Percentiles rank a stretch among this genome's conserved stretches.
These are phyloP conservation scores for Clupea harengus DNA, from an alignment of 2,113 vertebrate species.

Conservation along the genomic window DNA sequence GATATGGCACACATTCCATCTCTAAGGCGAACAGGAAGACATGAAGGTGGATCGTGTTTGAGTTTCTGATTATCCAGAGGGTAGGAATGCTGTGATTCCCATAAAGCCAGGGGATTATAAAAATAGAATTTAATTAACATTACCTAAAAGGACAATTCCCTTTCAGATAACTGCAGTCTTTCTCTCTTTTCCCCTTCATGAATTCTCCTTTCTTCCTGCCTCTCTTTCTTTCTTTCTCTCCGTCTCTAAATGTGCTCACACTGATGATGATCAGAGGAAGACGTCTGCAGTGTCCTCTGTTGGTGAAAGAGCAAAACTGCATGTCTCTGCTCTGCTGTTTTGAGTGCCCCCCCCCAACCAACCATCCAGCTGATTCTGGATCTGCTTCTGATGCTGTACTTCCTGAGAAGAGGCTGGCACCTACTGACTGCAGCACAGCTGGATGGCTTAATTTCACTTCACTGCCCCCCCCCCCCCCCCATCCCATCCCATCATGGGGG, in stretches of 20 bases:
- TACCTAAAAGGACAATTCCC: not conserved
- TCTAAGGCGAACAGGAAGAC: conserved; percentile 5
- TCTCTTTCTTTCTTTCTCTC: not conserved
- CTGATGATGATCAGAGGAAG: not conserved
- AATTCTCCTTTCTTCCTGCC: not conserved
- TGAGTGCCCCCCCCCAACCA: not conserved
- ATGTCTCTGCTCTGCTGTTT: not conserved
- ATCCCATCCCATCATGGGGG: not conserved
- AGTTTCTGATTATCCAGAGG: not conserved
- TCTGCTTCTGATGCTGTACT: not conserved
- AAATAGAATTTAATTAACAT: not conserved
- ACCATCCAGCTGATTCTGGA: not conserved
- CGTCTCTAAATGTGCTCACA: not conserved
- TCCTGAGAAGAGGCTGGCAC: not conserved
- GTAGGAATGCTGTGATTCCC: not conserved
- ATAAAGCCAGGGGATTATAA: not conserved
- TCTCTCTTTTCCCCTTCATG: not conserved
- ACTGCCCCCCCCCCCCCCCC: not conserved
- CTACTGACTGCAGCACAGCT: not conserved
- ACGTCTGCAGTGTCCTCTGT: not conserved
- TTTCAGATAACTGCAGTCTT: not conserved
- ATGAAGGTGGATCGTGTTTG: not conserved
- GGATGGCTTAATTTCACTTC: not conserved
- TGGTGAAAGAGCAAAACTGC: not conserved
- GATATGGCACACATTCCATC: not conserved